Conservation (phyloP, 2,113 vertebrate species). For the Montifringilla adamsi region DNA sequence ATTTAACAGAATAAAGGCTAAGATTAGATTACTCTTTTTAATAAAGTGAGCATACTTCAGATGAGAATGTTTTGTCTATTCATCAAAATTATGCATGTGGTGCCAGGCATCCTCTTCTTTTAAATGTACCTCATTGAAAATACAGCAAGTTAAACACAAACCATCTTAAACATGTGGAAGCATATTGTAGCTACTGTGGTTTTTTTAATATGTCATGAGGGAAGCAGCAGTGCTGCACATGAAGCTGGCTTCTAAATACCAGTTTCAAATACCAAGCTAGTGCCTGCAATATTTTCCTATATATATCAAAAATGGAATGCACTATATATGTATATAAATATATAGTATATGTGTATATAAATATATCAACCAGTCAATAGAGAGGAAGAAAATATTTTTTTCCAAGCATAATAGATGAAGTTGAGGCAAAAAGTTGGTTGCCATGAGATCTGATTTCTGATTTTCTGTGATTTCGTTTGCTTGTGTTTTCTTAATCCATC, state of each 20-base stretch:
- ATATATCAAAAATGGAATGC: background rate
- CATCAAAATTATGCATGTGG: constrained; percentile 37
- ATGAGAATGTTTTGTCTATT: constrained; percentile 21
- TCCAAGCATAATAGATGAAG: background rate
- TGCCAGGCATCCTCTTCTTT: constrained; percentile 27
- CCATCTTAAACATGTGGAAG: constrained; percentile 1
- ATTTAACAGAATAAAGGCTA: constrained; percentile 61
- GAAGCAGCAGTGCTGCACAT: background rate
- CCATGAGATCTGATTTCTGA: background rate
- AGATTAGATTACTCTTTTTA: constrained; percentile 67
- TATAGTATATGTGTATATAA: background rate
- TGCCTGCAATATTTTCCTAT: background rate
- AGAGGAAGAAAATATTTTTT: background rate
- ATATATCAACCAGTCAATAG: background rate
- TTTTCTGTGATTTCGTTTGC: background rate
- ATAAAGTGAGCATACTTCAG: constrained; percentile 52
- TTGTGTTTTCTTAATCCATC: background rate
- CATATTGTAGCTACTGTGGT: background rate
- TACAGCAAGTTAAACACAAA: constrained; percentile 43
- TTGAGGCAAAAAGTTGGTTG: background rate
- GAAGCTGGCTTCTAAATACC: background rate
- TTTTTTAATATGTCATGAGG: background rate
- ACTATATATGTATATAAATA: background rate
- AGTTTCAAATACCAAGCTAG: background rate
- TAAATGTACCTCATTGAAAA: constrained; percentile 57